Conservation (phyloP, 2,888 invertebrate species). For the Sicus ferrugineus region DNA sequence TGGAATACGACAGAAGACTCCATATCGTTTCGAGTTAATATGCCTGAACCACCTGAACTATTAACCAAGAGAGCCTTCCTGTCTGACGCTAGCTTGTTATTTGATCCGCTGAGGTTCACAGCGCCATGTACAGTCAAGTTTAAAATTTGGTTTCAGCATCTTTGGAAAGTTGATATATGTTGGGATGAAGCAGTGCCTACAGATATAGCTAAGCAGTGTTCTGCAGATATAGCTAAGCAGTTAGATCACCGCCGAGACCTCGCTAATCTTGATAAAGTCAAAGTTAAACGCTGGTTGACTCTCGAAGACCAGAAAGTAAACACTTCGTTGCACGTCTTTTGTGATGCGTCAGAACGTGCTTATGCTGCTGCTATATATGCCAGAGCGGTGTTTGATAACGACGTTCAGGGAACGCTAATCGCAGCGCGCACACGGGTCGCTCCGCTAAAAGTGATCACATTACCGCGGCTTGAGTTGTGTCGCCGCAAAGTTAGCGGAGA, state of each 20-base stretch:
- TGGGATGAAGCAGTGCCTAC: conserved; percentile 19
- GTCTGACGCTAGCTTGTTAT: too few relatives aligned
- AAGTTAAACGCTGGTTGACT: too few relatives aligned
- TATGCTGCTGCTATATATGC: too few relatives aligned
- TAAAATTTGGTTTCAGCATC: conserved; percentile 4
- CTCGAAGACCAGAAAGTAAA: too few relatives aligned
- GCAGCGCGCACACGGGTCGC: conserved; percentile 21
- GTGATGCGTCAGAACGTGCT: too few relatives aligned
- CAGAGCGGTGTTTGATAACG: too few relatives aligned
- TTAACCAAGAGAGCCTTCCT: too few relatives aligned
- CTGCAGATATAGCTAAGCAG: not conserved
- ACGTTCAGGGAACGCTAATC: not conserved
- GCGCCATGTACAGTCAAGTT: not conserved
- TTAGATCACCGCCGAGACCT: not conserved
- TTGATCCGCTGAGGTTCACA: too few relatives aligned
- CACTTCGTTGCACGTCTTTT: too few relatives aligned
- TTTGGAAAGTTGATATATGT: not conserved
- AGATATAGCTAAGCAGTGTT: not conserved
- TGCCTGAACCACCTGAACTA: too few relatives aligned
- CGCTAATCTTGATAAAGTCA: too few relatives aligned
- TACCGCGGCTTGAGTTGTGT: conserved; percentile 27
- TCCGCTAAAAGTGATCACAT: conserved; percentile 9
- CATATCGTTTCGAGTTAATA: not conserved
- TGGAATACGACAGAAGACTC: not conserved
- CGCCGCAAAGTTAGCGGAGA: conserved; percentile 19